These are phyloP conservation scores for Hymenopus coronatus DNA, from an alignment of 2,888 invertebrate species.

Conservation along the genomic window DNA sequence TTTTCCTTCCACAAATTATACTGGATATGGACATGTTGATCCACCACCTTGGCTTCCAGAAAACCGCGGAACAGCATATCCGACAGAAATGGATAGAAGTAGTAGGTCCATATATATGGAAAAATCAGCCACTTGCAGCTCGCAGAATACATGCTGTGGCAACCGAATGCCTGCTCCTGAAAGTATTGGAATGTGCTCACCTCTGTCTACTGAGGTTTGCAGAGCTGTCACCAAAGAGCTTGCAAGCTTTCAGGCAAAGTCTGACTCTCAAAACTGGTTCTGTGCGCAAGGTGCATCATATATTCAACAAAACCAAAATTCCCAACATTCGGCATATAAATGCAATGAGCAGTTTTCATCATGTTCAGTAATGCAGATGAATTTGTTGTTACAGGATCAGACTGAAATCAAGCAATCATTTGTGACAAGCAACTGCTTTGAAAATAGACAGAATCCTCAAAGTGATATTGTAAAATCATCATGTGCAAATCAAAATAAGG, in stretches of 20 bases:
- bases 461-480: conserved; percentile 4
- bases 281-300: conserved; percentile 27
- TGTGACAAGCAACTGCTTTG: background rate
- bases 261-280: conserved; percentile 31
- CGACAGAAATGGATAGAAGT: conserved; percentile 21
- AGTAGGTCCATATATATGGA: conserved; percentile 17
- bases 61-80: conserved; percentile 6
- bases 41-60: conserved; percentile 32
- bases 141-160: conserved; percentile 24
- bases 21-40: conserved; percentile 26
- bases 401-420: conserved; percentile 21
- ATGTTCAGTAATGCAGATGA: conserved; percentile 26
- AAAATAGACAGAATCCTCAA: background rate
- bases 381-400: conserved; percentile 26
- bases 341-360: conserved; percentile 33
- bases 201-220: conserved; percentile 22
- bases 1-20: conserved; percentile 25
- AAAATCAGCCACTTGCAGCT: conserved; percentile 16
- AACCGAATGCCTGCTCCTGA: conserved; percentile 23
- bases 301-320: conserved; percentile 24
- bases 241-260: conserved; percentile 18
- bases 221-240: conserved; percentile 30
- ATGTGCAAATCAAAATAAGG: conserved; percentile 22
- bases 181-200: conserved; percentile 24
- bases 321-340: conserved; percentile 26